These are phyloP conservation scores for Apodemia zela DNA, from an alignment of 2,888 invertebrate species.

Conservation along the genomic window DNA sequence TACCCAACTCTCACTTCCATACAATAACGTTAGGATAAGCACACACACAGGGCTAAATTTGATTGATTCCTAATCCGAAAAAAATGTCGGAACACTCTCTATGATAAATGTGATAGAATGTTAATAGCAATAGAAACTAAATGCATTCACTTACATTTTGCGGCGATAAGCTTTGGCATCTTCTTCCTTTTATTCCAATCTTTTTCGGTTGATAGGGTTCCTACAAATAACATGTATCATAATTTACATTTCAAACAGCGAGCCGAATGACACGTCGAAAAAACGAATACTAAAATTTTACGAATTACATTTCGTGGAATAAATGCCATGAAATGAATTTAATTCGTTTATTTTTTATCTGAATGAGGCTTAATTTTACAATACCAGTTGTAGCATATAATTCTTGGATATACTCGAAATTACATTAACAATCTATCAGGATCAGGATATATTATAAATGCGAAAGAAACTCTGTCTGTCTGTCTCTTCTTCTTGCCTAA, in stretches of 20 bases:
- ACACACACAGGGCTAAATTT: too few relatives aligned
- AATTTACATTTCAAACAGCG: constrained; percentile 8
- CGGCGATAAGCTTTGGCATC: constrained; percentile 57
- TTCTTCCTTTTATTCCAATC: constrained; percentile 35
- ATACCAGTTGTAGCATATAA: background rate
- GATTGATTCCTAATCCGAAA: too few relatives aligned
- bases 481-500: too few relatives aligned
- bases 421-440: too few relatives aligned
- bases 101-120: too few relatives aligned
- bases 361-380: background rate
- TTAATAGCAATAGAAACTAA: background rate
- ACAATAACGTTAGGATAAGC: too few relatives aligned
- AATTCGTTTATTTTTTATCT: background rate
- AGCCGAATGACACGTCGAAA: background rate
- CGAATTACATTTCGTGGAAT: background rate
- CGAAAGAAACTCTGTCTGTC: too few relatives aligned
- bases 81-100: too few relatives aligned
- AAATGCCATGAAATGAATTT: constrained; percentile 2
- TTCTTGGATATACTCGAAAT: too few relatives aligned
- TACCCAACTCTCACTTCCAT: too few relatives aligned
- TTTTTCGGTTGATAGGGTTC: constrained; percentile 36
- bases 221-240: constrained; percentile 34
- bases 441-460: too few relatives aligned
- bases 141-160: constrained; percentile 40
- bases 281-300: background rate